Percentiles rank a stretch among this genome's conserved stretches.
phyloP scores from a whole-genome alignment of 1,140 invertebrate species.

The Scylla paramamosain region DNA sequence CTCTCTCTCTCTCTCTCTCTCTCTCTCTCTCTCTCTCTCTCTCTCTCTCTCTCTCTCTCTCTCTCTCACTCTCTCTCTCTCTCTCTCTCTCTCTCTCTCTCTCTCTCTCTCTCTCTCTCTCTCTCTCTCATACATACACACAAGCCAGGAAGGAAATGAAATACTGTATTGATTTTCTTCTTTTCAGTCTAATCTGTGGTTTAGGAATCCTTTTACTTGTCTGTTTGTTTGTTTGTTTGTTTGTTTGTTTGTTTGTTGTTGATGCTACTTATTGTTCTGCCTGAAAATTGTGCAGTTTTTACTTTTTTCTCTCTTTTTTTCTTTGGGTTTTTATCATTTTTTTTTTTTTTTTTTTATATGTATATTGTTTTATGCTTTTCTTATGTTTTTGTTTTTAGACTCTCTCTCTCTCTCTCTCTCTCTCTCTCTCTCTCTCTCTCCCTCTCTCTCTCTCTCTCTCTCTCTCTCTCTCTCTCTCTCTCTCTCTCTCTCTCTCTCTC shows the following conservation, averaged over 20 bases:
- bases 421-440: constrained; percentile 14
- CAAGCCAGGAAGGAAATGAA: too few relatives aligned
- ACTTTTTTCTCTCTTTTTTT: constrained; percentile 24
- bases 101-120: constrained; percentile 29
- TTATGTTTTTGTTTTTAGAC: not conserved
- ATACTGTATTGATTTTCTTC: too few relatives aligned
- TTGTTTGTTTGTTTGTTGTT: too few relatives aligned
- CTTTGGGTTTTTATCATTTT: not conserved
- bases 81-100: constrained; percentile 7
- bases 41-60: constrained; percentile 29
- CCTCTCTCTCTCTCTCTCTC: constrained; percentile 23
- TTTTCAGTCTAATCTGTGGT: too few relatives aligned
- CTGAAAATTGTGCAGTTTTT: too few relatives aligned
- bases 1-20: constrained; percentile 29
- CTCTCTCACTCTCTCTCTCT: not conserved
- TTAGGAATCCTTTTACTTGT: too few relatives aligned
- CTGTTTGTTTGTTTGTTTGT: not conserved
- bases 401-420: constrained; percentile 6
- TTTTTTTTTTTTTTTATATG: not conserved
- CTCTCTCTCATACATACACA: too few relatives aligned
- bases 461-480: constrained; percentile 29
- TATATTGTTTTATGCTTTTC: not conserved
- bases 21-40: constrained; percentile 29
- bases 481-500: constrained; percentile 29
- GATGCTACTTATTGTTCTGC: too few relatives aligned